phyloP scores from a whole-genome alignment of 2,888 invertebrate genomes.

The Sthenelais limicola region DNA sequence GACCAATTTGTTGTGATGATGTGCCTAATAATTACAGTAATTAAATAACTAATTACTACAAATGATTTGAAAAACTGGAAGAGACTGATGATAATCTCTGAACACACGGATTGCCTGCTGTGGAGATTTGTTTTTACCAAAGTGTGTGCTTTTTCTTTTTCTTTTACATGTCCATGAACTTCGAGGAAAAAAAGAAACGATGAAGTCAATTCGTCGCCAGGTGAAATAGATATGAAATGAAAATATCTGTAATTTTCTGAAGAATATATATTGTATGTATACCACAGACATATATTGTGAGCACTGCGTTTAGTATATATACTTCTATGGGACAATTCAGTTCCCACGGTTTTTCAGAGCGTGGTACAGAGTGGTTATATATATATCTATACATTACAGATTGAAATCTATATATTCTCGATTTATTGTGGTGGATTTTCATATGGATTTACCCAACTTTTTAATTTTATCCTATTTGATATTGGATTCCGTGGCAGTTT shows the following conservation, averaged over 20 bases:
- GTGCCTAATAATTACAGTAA: slow-evolving; percentile 26
- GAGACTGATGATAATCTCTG: slow-evolving; percentile 1
- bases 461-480: slow-evolving; percentile 31
- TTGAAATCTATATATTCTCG: slow-evolving; percentile 17
- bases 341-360: slow-evolving; percentile 3
- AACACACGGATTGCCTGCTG: slow-evolving; percentile 28
- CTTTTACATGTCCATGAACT: slow-evolving; percentile 9
- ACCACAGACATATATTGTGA: background rate
- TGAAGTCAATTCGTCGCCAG: no score
- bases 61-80: background rate
- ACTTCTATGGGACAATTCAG: background rate
- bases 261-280: slow-evolving; percentile 1
- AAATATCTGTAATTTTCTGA: slow-evolving; percentile 38
- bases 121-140: slow-evolving; percentile 19
- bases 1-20: slow-evolving; percentile 31
- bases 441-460: background rate
- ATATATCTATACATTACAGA: background rate
- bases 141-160: slow-evolving; percentile 25
- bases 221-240: no score
- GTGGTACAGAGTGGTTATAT: slow-evolving; percentile 11
- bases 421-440: slow-evolving; percentile 4
- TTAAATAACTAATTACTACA: slow-evolving; percentile 13
- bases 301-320: slow-evolving; percentile 6
- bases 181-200: slow-evolving; percentile 16
- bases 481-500: slow-evolving; percentile 9